phyloP scores from a whole-genome alignment of 2,113 vertebrate genomes.

The Oryzias melastigma region DNA sequence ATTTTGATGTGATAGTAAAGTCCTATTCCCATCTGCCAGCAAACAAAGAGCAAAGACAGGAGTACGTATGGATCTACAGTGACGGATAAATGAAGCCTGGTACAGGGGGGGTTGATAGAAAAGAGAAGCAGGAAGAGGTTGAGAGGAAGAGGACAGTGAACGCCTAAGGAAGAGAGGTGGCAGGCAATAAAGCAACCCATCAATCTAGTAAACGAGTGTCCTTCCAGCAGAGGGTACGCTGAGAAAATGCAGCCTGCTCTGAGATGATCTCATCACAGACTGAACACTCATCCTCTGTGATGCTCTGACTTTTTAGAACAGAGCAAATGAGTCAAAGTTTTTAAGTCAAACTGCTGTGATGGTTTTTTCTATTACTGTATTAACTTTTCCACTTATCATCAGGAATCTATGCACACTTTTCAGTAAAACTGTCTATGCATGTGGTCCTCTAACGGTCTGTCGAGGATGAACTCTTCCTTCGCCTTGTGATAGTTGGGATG shows the following conservation, averaged over 20 bases:
- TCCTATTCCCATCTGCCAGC: constrained; percentile 20
- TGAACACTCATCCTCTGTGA: constrained; percentile 36
- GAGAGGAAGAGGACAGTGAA: constrained; percentile 43
- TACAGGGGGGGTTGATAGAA: constrained; percentile 38
- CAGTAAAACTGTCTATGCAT: background rate
- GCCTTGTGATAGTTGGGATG: no score
- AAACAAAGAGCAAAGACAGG: background rate
- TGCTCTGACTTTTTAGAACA: constrained; percentile 32
- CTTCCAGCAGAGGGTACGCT: constrained; percentile 58
- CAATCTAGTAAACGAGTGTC: constrained; percentile 71
- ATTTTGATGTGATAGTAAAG: constrained; percentile 14
- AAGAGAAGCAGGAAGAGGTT: constrained; percentile 49
- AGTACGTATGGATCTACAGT: constrained; percentile 32
- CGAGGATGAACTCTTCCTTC: no score
- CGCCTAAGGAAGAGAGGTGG: constrained; percentile 52
- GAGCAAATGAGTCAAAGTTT: constrained; percentile 31
- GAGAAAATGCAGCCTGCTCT: constrained; percentile 46
- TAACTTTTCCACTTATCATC: constrained; percentile 4
- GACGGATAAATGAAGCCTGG: constrained; percentile 20
- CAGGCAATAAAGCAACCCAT: constrained; percentile 71
- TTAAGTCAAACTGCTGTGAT: constrained; percentile 30
- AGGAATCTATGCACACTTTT: constrained; percentile 5
- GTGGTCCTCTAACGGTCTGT: no score
- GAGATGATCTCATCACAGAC: constrained; percentile 60
- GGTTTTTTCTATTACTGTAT: constrained; percentile 24